Conservation (phyloP, 2,113 vertebrate genomes). For the Pluvialis apricaria region DNA sequence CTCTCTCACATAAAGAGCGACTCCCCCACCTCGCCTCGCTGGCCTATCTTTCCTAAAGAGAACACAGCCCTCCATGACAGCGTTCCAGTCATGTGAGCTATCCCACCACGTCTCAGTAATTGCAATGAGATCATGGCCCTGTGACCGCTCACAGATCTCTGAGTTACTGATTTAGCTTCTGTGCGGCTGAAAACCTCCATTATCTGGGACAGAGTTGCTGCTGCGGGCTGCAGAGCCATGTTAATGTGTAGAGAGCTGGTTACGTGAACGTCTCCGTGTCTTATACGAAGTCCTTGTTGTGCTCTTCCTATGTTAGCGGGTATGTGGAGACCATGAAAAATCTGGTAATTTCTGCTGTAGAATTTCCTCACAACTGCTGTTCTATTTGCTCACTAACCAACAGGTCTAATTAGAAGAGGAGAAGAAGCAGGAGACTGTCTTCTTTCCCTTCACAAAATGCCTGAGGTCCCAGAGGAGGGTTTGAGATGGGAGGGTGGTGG, state of each 20-base stretch:
- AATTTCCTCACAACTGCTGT: background rate
- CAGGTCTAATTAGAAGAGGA: background rate
- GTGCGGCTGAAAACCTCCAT: background rate
- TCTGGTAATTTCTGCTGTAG: background rate
- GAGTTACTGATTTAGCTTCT: background rate
- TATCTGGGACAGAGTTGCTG: background rate
- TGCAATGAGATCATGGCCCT: too few relatives aligned
- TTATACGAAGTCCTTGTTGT: background rate
- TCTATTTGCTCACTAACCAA: background rate
- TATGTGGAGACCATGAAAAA: background rate
- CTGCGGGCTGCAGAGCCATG: background rate
- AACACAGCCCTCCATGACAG: too few relatives aligned
- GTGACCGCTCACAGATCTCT: too few relatives aligned
- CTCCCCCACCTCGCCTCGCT: too few relatives aligned
- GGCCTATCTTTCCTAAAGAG: too few relatives aligned
- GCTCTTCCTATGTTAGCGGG: background rate
- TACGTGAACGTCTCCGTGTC: rapidly evolving
- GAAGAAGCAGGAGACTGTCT: background rate
- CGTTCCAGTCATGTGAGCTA: too few relatives aligned
- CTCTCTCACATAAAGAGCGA: too few relatives aligned
- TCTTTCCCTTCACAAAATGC: background rate
- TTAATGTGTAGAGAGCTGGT: too few relatives aligned
- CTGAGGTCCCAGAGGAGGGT: background rate
- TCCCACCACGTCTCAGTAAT: too few relatives aligned
- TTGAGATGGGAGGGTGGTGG: too few relatives aligned